Base-by-base conservation (phyloP, 2,797 vertebrate species). In the Sebastes itinus region DNA sequence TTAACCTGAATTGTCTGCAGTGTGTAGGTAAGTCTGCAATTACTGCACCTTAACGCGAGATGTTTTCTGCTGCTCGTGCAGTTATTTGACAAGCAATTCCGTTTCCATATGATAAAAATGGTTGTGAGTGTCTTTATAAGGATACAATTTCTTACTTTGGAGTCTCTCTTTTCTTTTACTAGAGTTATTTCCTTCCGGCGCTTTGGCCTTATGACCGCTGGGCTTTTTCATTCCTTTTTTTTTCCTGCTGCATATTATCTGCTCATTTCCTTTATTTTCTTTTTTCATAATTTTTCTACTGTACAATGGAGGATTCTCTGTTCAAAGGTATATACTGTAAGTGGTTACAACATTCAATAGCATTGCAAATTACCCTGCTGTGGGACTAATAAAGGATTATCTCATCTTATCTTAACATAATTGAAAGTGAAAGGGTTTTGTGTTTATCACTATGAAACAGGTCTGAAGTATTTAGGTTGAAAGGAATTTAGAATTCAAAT, bases 1-100 rank as follows among this genome's bases (percentile, higher is more conserved):
- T 95, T 94, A 95, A 94, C 92, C 93, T 89, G 87, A 92, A 92
- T 92, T 92, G 86, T 90, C 91, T 90, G 77, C 75, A 78, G 82
- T 83, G 88, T 86, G 90, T 89, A 90, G 87, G 91, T 86, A 86
- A 92, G 84, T 86, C 77, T 86, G 90, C 92, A 94, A 95, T 93
- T 92, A 91, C 85, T 58, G 76, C 78, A 78, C 77, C 81, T 77
- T 85, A 87, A 89, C 88, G 86, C 49, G 76, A 83, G 85, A 82
- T 85, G 86, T 88, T 89, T 89, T 92, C 86, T 92, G 90, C 85
- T 91, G 85, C 81, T 90, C 30, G 6, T 84, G 88, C 90, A 92
- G 74, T 87, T 93, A 92, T 90, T 83, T 89, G 85, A 92, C 86
- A 74, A 89, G 82, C 74, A 78, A 73, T 79, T 80, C 66, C 18